Evolutionary conservation across 2,797 vertebrate species (phyloP).

Genomic region (Poeciliopsis paucimaculata): DNA sequence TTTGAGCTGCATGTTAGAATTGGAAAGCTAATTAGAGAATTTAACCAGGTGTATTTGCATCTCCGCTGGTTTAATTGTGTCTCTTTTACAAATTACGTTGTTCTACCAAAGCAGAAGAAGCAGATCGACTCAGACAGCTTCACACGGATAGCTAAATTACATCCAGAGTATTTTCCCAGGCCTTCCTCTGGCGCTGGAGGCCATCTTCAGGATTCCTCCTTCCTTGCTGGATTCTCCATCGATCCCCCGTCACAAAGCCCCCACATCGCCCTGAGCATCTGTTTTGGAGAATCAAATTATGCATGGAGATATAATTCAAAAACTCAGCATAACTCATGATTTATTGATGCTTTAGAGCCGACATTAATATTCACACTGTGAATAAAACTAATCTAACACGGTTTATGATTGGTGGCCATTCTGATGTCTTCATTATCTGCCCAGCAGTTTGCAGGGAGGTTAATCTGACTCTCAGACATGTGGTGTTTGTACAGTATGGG

Average conservation of each 20-base stretch:
- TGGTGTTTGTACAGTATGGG: conserved; percentile 42
- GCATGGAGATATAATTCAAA: conserved; percentile 48
- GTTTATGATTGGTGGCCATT: conserved; percentile 37
- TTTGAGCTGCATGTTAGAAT: conserved; percentile 23
- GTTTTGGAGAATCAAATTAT: conserved; percentile 68
- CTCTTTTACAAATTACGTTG: conserved; percentile 48
- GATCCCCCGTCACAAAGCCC: conserved; percentile 42
- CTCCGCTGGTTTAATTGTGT: conserved; percentile 46
- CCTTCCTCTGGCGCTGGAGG: conserved; percentile 20
- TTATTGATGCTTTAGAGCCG: conserved; percentile 59
- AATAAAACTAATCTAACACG: conserved; percentile 56
- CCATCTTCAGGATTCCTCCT: conserved; percentile 19
- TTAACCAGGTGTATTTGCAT: conserved; percentile 33
- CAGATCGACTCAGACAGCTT: background rate
- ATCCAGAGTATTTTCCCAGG: conserved; percentile 23
- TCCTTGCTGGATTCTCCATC: conserved; percentile 16
- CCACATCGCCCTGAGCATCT: conserved; percentile 55
- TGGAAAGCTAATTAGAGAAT: conserved; percentile 23
- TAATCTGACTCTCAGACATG: conserved; percentile 34
- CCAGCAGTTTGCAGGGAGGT: conserved; percentile 31
- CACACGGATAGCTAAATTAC: background rate
- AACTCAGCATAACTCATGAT: conserved; percentile 64
- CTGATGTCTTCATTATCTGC: conserved; percentile 53
- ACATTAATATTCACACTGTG: conserved; percentile 60
- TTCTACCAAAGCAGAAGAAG: conserved; percentile 39